Base-by-base conservation (phyloP, 64 coral and sea anemone species). In the Astreopora myriophthalma region DNA sequence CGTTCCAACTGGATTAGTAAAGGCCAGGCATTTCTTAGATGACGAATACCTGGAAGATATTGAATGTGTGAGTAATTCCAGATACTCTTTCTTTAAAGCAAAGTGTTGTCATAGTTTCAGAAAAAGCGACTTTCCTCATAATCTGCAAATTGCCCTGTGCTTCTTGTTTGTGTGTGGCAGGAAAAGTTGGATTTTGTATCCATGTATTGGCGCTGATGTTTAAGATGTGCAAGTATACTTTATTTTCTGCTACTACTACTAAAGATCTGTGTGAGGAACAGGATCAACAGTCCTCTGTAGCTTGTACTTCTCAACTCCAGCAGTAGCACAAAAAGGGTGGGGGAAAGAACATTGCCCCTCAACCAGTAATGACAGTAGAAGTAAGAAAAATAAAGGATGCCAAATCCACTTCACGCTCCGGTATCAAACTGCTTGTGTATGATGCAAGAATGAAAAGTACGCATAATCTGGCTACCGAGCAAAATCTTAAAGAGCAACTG, bases 281-380 rank as follows among this genome's bases (percentile, higher is more conserved):
- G 36, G 76, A 84, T 39, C 57, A 83, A 74, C 65, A 91, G 33
- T 69, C 77, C 26, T 73, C 89, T 49, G 32, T 79, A 32, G 83
- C 91, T 34, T 93, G 91, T 34, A 79, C 91, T 79, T 93, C 91
- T 71, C 52, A 63, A 23, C 40, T 93, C 10, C 91, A 93, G 42
- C 85, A 87, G 87, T 87, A 83, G 91, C 91, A 87, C 44, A 87
- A 84, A 34, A 87, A 38, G 80, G 91, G 84, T 57, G 73, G 84
- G 48, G 91, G 63, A n/a, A 62, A 87, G 70, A 93, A 85, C 36
- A 93, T 93, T 55, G 82, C 55, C 8, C 73, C 91, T 16, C 72
- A 86, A 46, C 91, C 76, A 70, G 34, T 88, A 6, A 69, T 69
- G 44, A 39, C 75, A 69, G 86, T 88, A 34, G 65, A 66, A 88